Conservation (phyloP, 2,113 vertebrate species). For the Junco hyemalis region DNA sequence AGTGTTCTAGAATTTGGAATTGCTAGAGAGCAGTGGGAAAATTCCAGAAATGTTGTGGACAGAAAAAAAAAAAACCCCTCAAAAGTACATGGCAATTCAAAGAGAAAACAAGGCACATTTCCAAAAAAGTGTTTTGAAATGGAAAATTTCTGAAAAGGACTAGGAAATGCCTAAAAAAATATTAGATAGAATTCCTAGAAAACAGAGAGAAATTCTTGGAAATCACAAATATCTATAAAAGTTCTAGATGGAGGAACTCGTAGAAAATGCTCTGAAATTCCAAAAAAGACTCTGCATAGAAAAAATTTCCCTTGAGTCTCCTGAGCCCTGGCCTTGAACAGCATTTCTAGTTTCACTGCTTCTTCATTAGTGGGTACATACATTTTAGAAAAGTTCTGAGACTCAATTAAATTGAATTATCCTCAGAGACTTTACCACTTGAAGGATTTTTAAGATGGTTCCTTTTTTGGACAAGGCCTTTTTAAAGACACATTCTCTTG, state of each 20-base stretch:
- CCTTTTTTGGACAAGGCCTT: not conserved
- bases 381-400: slow-evolving; percentile 35
- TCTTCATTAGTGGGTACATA: not conserved
- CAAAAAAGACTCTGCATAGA: not conserved
- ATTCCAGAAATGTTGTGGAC: not conserved
- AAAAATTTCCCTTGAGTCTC: not conserved
- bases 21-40: not conserved
- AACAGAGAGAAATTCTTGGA: not conserved
- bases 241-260: not conserved
- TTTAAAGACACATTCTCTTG: not conserved
- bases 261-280: not conserved
- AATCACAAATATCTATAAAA: not conserved
- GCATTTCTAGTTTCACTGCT: not conserved
- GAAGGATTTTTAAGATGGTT: not conserved
- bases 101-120: not conserved
- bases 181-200: not conserved
- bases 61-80: not conserved
- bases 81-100: not conserved
- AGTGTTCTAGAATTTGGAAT: not conserved
- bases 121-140: not conserved
- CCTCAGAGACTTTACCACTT: not conserved
- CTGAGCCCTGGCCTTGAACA: rapidly evolving
- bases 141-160: not conserved
- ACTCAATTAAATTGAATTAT: slow-evolving; percentile 2
- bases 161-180: not conserved